phyloP scores from a whole-genome alignment of 2,797 vertebrate genomes.

The Leptatherina wallacei region DNA sequence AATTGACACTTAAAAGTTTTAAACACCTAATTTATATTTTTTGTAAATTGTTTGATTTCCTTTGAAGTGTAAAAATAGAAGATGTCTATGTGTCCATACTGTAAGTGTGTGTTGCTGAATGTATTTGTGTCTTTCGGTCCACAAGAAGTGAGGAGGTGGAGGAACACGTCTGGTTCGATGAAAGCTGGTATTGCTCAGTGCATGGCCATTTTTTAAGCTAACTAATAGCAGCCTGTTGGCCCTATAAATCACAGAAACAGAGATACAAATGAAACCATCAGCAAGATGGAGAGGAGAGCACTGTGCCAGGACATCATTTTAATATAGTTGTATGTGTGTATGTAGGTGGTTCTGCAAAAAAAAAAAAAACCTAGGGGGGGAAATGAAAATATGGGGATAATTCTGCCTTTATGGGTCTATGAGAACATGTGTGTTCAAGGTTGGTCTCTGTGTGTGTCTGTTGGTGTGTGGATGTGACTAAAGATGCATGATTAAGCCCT shows the following conservation, averaged over 20 bases:
- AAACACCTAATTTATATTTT: too few species aligned
- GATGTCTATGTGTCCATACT: neutral
- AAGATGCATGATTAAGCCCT: conserved; percentile 26
- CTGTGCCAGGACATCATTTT: conserved; percentile 64
- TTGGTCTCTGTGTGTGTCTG: conserved; percentile 13
- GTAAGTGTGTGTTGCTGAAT: conserved; percentile 9
- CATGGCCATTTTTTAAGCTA: conserved; percentile 72
- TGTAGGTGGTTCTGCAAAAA: conserved; percentile 15
- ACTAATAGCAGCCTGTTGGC: conserved; percentile 75
- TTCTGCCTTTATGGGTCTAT: conserved; percentile 17
- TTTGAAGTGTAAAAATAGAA: neutral
- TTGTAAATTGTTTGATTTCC: too few species aligned
- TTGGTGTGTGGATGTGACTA: conserved; percentile 6
- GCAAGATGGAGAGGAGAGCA: conserved; percentile 68
- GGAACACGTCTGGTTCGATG: conserved; percentile 73
- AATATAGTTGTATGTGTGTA: conserved; percentile 49
- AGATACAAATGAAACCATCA: conserved; percentile 80
- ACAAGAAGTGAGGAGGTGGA: conserved; percentile 51
- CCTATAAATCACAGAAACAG: conserved; percentile 79
- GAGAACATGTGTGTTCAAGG: conserved; percentile 12
- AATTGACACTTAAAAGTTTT: too few species aligned
- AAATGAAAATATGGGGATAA: conserved; percentile 10
- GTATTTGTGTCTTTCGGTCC: conserved; percentile 23
- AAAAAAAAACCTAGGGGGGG: neutral
- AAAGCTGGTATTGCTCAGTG: conserved; percentile 70